Conservation (phyloP, 2,888 invertebrate genomes). For the Rotaria macrura region DNA sequence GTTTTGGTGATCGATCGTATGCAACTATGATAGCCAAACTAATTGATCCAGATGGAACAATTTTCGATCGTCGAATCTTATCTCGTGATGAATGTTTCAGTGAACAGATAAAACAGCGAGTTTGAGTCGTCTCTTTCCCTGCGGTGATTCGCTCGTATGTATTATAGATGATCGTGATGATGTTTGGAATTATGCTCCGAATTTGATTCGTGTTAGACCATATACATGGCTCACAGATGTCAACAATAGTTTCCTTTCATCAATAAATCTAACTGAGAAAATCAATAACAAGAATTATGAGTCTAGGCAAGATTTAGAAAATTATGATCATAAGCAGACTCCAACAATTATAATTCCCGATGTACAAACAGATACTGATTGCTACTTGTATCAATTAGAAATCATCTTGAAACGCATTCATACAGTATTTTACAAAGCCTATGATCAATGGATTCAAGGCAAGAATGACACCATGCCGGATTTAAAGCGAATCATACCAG, state of each 20-base stretch:
- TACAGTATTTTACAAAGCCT: slow-evolving; percentile 23
- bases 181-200: slow-evolving; percentile 91
- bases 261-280: background rate
- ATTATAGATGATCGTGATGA: slow-evolving; percentile 98
- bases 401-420: slow-evolving; percentile 26
- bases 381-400: slow-evolving; percentile 24
- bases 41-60: slow-evolving; percentile 70
- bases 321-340: background rate
- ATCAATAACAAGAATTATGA: background rate
- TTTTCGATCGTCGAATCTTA: slow-evolving; percentile 54
- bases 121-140: slow-evolving; percentile 89
- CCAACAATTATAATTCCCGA: background rate
- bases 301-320: background rate
- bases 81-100: slow-evolving; percentile 89
- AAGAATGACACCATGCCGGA: slow-evolving; percentile 20
- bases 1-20: slow-evolving; percentile 74
- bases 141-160: slow-evolving; percentile 93
- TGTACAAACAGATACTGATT: background rate
- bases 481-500: slow-evolving; percentile 25
- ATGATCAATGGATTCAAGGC: slow-evolving; percentile 12
- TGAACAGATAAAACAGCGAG: slow-evolving; percentile 89
- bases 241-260: background rate
- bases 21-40: slow-evolving; percentile 84
- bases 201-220: slow-evolving; percentile 79
- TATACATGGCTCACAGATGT: slow-evolving; percentile 46